Evolutionary conservation across 2,797 vertebrate species (phyloP).

Genomic region (Girardinus metallicus): DNA sequence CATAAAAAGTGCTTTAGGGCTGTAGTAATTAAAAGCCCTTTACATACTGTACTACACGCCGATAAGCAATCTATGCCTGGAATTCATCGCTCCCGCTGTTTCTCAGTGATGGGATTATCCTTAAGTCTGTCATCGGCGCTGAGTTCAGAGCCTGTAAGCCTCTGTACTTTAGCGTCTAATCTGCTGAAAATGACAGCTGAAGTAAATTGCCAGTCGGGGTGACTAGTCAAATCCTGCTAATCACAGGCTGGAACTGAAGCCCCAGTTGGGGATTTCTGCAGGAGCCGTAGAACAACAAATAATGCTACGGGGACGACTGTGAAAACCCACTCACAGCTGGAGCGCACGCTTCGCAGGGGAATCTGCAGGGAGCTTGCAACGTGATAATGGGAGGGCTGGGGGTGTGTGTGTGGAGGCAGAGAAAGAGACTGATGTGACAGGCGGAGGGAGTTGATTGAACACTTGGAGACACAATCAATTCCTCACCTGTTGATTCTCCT

Average conservation of each 20-base stretch:
- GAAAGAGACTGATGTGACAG: constrained; percentile 44
- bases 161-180: constrained; percentile 42
- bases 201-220: constrained; percentile 46
- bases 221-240: constrained; percentile 62
- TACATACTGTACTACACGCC: neutral
- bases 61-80: constrained; percentile 2
- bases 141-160: constrained; percentile 30
- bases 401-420: constrained; percentile 5
- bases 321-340: constrained; percentile 57
- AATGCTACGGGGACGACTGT: constrained; percentile 58
- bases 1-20: neutral
- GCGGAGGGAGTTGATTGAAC: constrained; percentile 55
- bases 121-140: constrained; percentile 34
- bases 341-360: constrained; percentile 51
- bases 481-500: constrained; percentile 87
- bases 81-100: constrained; percentile 34
- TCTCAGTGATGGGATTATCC: constrained; percentile 47
- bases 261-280: constrained; percentile 39
- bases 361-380: constrained; percentile 53
- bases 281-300: constrained; percentile 60
- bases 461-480: constrained; percentile 49
- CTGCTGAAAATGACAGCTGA: constrained; percentile 44
- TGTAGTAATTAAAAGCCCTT: constrained; percentile 7
- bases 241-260: constrained; percentile 52
- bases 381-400: constrained; percentile 12